Percentiles rank a stretch among this genome's conserved stretches.
Evolutionary conservation across 1,140 invertebrate genomes (phyloP).

Genomic region (Aradophagus sp.): DNA sequence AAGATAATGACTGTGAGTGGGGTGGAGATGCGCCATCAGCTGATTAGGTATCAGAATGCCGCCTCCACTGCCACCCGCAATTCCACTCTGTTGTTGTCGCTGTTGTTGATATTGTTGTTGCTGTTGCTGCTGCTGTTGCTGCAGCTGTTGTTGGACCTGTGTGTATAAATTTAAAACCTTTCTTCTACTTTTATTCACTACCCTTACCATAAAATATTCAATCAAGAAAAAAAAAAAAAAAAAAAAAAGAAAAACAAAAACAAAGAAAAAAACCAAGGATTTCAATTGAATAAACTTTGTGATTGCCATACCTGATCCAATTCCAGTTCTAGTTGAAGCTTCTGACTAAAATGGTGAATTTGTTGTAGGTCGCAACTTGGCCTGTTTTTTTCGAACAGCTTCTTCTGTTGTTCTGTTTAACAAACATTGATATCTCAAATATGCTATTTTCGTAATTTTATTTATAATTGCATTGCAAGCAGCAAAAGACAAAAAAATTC

Average conservation of each 20-base stretch:
- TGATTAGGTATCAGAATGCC: constrained; percentile 67
- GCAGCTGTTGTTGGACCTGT: constrained; percentile 62
- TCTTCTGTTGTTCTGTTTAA: constrained; percentile 72
- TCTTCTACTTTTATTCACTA: too few relatives aligned
- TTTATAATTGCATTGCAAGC: too few relatives aligned
- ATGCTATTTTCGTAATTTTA: too few relatives aligned
- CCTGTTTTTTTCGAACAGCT: constrained; percentile 70
- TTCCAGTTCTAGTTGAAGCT: constrained; percentile 74
- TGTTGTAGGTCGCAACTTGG: constrained; percentile 73
- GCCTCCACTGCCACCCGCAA: constrained; percentile 61
- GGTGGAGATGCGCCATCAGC: constrained; percentile 72
- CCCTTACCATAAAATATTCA: too few relatives aligned
- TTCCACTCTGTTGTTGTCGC: constrained; percentile 62
- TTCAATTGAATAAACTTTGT: too few relatives aligned
- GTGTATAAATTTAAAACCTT: too few relatives aligned
- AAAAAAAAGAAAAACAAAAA: too few relatives aligned
- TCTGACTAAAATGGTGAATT: constrained; percentile 71
- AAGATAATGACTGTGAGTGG: constrained; percentile 65
- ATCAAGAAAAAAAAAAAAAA: constrained; percentile 39
- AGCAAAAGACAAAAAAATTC: too few relatives aligned
- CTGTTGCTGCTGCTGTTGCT: constrained; percentile 12
- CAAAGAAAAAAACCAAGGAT: too few relatives aligned
- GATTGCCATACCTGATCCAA: constrained; percentile 72
- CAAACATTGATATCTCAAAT: neutral
- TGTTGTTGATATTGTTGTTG: constrained; percentile 61